Conservation (phyloP, 2,888 invertebrate species). For the Pterostichus madidus region DNA sequence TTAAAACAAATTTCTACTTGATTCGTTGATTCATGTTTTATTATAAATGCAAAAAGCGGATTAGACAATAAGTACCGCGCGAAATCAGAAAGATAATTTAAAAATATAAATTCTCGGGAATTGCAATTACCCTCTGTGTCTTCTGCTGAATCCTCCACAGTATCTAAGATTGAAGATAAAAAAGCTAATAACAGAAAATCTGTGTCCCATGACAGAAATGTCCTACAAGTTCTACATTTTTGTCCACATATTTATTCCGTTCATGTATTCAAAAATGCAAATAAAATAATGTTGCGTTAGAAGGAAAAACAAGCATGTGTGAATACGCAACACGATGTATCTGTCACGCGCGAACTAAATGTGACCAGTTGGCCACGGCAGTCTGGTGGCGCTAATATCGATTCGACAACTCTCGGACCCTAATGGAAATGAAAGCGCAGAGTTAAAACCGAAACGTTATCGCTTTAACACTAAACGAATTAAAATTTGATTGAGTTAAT, state of each 20-base stretch:
- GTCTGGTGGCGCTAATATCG: conserved; percentile 12
- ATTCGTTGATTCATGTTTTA: no score
- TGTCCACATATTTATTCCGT: background rate
- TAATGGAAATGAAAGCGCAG: conserved; percentile 58
- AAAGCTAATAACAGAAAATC: no score
- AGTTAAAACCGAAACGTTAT: conserved; percentile 65
- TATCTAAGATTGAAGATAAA: no score
- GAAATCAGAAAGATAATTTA: no score
- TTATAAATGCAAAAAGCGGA: no score
- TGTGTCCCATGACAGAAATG: no score
- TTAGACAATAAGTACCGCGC: no score
- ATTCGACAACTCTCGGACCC: conserved; percentile 35
- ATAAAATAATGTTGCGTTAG: background rate
- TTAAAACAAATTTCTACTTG: no score
- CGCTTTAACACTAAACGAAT: conserved; percentile 67
- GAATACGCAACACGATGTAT: conserved; percentile 6
- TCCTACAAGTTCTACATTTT: background rate
- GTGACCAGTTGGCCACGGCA: conserved; percentile 2
- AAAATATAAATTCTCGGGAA: no score
- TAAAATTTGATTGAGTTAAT: conserved; percentile 67
- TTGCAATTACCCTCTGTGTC: no score
- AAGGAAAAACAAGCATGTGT: conserved; percentile 15
- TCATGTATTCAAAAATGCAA: background rate
- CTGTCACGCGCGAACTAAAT: conserved; percentile 11
- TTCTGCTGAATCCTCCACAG: no score